These are phyloP conservation scores for Podarcis muralis DNA, from an alignment of 2,113 vertebrate genomes.

Conservation along the genomic window DNA sequence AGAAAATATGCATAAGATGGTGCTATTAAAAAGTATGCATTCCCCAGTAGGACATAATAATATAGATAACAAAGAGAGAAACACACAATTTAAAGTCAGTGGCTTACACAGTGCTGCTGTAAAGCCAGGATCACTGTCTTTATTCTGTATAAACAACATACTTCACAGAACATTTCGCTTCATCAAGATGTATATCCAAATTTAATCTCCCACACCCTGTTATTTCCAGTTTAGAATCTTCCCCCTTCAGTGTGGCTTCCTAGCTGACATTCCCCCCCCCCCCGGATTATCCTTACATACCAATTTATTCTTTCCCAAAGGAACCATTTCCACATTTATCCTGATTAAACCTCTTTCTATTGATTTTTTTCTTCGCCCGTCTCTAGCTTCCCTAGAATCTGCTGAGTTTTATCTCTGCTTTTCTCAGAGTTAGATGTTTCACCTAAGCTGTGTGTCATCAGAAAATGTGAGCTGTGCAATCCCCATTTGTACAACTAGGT, in stretches of 20 bases:
- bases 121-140: neutral
- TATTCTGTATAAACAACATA: neutral
- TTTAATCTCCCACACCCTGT: neutral
- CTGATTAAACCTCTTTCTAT: slow-evolving; percentile 4
- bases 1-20: neutral
- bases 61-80: neutral
- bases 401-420: slow-evolving; percentile 18
- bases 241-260: neutral
- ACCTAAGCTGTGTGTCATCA: neutral
- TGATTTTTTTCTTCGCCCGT: slow-evolving; percentile 1
- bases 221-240: neutral
- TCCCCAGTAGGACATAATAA: neutral
- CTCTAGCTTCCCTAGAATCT: neutral
- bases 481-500: neutral
- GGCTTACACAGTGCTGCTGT: neutral
- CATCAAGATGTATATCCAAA: neutral
- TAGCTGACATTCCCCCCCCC: too few species aligned
- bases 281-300: slow-evolving; percentile 15
- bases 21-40: neutral
- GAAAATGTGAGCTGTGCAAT: slow-evolving; percentile 8
- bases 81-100: neutral
- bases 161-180: rapidly evolving
- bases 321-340: neutral
- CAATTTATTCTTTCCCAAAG: slow-evolving; percentile 39
- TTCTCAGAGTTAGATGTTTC: neutral